Evolutionary conservation across 2,888 invertebrate species (phyloP).

Genomic region (Pycnomerus fuliginosus): DNA sequence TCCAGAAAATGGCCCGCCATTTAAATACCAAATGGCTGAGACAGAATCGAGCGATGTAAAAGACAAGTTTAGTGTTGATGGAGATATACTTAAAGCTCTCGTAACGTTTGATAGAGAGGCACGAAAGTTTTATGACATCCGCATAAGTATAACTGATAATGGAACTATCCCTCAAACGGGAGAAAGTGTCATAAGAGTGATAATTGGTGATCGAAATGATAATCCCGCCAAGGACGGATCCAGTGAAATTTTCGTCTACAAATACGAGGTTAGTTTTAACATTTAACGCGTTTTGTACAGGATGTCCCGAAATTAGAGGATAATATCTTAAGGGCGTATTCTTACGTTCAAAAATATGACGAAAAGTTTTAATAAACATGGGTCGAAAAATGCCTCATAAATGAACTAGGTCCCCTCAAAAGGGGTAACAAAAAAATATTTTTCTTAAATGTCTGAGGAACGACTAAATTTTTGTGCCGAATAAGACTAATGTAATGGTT

Average conservation of each 20-base stretch:
- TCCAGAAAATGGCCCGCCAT: constrained; percentile 82
- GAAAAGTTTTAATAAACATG: too few relatives aligned
- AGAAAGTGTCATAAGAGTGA: constrained; percentile 80
- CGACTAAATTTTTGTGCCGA: too few relatives aligned
- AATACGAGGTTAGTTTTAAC: constrained; percentile 91
- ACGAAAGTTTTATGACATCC: constrained; percentile 83
- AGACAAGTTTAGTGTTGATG: constrained; percentile 69
- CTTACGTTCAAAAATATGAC: too few relatives aligned
- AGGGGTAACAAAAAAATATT: too few relatives aligned
- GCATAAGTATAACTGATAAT: constrained; percentile 86
- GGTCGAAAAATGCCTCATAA: too few relatives aligned
- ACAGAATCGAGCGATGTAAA: constrained; percentile 68
- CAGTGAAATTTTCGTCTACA: constrained; percentile 92
- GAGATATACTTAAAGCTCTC: constrained; percentile 65
- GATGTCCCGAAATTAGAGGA: too few relatives aligned
- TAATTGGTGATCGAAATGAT: constrained; percentile 94
- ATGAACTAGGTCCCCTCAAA: too few relatives aligned
- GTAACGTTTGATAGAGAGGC: constrained; percentile 84
- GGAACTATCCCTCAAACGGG: constrained; percentile 73
- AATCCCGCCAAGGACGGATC: constrained; percentile 85
- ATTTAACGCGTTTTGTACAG: too few relatives aligned
- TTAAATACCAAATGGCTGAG: constrained; percentile 68
- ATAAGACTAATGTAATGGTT: too few relatives aligned
- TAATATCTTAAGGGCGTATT: too few relatives aligned
- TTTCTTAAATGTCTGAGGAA: too few relatives aligned